phyloP scores from a whole-genome alignment of 2,797 vertebrate genomes.

The Cuniculus paca region DNA sequence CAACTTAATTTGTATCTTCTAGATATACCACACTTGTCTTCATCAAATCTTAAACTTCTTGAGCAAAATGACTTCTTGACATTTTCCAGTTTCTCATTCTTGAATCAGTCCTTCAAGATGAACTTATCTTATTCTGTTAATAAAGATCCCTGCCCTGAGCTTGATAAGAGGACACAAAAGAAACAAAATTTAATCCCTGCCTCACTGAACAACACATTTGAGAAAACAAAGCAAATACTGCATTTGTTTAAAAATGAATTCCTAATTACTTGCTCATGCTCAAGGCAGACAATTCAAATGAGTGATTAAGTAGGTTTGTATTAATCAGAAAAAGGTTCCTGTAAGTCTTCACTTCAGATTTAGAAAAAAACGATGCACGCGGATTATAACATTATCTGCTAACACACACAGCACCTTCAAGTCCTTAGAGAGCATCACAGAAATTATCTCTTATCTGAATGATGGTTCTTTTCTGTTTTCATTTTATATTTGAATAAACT shows the following conservation, averaged over 20 bases:
- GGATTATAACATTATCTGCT: neutral
- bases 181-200: neutral
- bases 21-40: neutral
- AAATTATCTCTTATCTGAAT: neutral
- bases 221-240: neutral
- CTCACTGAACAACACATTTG: neutral
- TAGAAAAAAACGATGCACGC: neutral
- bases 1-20: neutral
- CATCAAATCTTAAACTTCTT: neutral
- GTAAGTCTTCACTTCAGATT: neutral
- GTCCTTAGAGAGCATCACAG: neutral
- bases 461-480: neutral
- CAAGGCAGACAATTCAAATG: neutral
- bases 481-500: neutral
- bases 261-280: conserved; percentile 5
- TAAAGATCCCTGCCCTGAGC: neutral
- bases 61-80: neutral
- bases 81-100: conserved; percentile 48
- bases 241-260: conserved; percentile 25
- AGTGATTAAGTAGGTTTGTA: neutral
- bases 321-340: neutral
- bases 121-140: neutral
- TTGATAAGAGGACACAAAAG: neutral
- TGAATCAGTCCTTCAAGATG: neutral
- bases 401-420: neutral